Percentiles rank a stretch among this genome's conserved stretches.
These are phyloP conservation scores for Indri indri DNA, from an alignment of 2,113 vertebrate species.

Conservation along the genomic window DNA sequence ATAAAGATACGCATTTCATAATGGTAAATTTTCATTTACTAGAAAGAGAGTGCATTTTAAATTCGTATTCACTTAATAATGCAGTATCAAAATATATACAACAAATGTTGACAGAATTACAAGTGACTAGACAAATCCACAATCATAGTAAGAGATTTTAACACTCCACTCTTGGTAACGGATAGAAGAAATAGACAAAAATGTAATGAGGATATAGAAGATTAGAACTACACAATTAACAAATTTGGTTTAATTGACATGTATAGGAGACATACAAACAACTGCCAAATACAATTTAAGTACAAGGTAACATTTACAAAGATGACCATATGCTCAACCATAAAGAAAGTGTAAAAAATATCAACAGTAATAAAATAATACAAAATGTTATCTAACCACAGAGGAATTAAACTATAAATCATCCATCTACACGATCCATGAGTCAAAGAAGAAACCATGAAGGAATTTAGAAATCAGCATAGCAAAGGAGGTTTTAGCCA, in stretches of 20 bases:
- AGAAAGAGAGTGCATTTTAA: background rate
- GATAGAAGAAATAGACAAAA: constrained; percentile 1
- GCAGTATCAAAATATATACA: background rate
- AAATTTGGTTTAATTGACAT: background rate
- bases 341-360: background rate
- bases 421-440: background rate
- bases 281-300: background rate
- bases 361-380: background rate
- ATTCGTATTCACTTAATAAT: background rate
- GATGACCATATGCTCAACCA: background rate
- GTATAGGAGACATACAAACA: background rate
- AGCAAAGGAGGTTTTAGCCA: background rate
- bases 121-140: constrained; percentile 25
- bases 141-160: background rate
- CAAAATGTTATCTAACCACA: constrained; percentile 6
- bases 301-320: constrained; percentile 13
- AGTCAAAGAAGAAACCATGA: constrained; percentile 22
- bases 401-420: constrained; percentile 8
- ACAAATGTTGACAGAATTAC: background rate
- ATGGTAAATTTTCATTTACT: background rate
- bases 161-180: background rate
- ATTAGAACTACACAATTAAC: background rate
- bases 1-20: constrained; percentile 12
- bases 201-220: background rate
- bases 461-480: background rate